Evolutionary conservation across 1,140 invertebrate species (phyloP), one percentile per base, ranked within the genome.

Genomic region (Melitaea cinxia): DNA sequence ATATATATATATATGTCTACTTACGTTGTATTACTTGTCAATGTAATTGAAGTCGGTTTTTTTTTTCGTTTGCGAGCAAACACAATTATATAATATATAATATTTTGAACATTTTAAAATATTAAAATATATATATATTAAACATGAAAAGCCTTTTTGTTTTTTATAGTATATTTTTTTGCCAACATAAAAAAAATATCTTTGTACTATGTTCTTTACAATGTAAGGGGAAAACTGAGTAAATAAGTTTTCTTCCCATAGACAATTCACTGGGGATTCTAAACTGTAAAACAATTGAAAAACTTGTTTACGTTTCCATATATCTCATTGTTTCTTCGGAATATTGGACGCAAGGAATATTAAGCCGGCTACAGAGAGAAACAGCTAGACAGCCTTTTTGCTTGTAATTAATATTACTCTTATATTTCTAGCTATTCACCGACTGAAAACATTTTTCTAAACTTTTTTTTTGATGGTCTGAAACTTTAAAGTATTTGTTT

Each of bases 241-340:
- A 3, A 39, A 39, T 39, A 17, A 17, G 35, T 57, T 24, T 45
- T 28, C 55, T 37, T 45, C 35, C 28, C 15, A 35, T 54, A 35
- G 2, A 0, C 35, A 39, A 15, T 39, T 39, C 35, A 37, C 35
- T 37, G 14, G 12, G 35, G 0, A 39, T 39, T 14, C 5, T 39
- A 39, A 28, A 39, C 35, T 39, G n/a, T 0, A 4, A 39, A 39
- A 15, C n/a, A 39, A 39, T 39, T 39, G 35, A 39, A 39, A 39
- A 39, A 39, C 5, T 14, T 39, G 15, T 39, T 39, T 39, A 15
- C 15, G 14, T 39, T 39, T 39, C 35, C 35, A 39, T 39, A 39
- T 39, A 39, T 39, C 14, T 39, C 14, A 39, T 39, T 39, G 35
- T 39, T 15, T 39, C 35, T 14, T 39, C 6, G 15, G 35, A 39